Conservation (phyloP, 1,140 invertebrate species). For the Trachelipus rathkii region DNA sequence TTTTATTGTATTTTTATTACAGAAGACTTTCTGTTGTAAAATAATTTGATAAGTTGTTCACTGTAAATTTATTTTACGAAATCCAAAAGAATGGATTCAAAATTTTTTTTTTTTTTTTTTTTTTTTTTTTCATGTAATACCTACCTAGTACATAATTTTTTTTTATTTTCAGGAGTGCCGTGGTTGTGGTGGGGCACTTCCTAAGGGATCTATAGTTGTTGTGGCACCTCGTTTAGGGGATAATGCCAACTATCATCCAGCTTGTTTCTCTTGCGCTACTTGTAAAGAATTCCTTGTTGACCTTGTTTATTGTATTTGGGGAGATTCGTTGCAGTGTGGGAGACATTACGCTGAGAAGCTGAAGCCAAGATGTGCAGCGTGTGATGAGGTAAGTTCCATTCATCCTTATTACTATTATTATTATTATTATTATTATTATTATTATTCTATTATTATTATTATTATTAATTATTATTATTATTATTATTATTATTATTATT, state of each 20-base stretch:
- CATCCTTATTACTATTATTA: too few relatives aligned
- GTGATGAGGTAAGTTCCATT: slow-evolving; percentile 78
- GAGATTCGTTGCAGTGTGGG: slow-evolving; percentile 82
- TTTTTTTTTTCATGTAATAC: too few relatives aligned
- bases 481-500: slow-evolving; percentile 18
- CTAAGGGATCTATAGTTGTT: slow-evolving; percentile 63
- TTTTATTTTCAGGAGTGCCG: slow-evolving; percentile 59
- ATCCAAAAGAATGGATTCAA: too few relatives aligned
- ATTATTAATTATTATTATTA: too few relatives aligned
- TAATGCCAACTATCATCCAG: slow-evolving; percentile 71
- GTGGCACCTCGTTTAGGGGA: slow-evolving; percentile 66
- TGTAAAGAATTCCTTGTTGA: slow-evolving; percentile 86
- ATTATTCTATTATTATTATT: slow-evolving; percentile 2
- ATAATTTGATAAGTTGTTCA: too few relatives aligned
- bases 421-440: neutral
- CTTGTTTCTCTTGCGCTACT: slow-evolving; percentile 77
- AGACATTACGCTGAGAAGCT: slow-evolving; percentile 88
- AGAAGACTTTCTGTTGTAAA: too few relatives aligned
- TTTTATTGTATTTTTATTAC: too few relatives aligned
- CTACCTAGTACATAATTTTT: neutral
- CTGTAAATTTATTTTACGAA: too few relatives aligned
- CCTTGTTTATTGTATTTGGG: slow-evolving; percentile 83
- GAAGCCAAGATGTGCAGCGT: slow-evolving; percentile 85
- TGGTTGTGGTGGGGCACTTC: slow-evolving; percentile 61
- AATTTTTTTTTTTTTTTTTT: too few relatives aligned